Evolutionary conservation across 2,113 vertebrate species (phyloP).

Genomic region (Sitta europaea): DNA sequence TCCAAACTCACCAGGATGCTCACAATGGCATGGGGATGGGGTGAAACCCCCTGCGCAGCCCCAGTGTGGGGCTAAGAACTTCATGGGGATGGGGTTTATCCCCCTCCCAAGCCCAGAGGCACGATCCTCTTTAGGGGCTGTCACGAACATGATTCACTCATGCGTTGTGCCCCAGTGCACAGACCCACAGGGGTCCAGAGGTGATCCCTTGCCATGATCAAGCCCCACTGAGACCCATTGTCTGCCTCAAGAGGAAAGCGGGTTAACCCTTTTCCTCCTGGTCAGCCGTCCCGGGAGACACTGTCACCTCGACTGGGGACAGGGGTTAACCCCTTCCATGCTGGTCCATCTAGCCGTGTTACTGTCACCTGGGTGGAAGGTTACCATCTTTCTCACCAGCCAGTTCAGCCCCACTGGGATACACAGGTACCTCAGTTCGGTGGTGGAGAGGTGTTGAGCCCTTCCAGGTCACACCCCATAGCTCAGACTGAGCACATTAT

Average conservation of each 20-base stretch:
- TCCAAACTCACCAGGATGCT: background rate
- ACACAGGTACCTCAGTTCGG: accelerated
- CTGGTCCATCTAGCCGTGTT: background rate
- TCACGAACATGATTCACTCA: background rate
- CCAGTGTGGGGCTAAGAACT: background rate
- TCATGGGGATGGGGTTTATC: background rate
- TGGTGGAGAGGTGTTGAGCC: background rate
- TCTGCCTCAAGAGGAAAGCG: accelerated
- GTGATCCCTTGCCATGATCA: background rate
- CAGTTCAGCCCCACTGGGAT: background rate
- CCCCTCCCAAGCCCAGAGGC: too few relatives aligned
- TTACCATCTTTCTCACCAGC: background rate
- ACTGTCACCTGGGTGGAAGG: background rate
- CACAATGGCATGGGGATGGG: background rate
- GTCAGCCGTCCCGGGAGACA: background rate
- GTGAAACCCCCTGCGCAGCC: background rate
- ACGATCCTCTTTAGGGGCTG: background rate
- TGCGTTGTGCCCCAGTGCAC: accelerated
- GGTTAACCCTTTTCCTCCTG: background rate
- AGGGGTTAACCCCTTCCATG: background rate
- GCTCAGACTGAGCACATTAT: background rate
- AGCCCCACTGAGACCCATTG: background rate
- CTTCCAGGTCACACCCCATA: background rate
- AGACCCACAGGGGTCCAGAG: background rate
- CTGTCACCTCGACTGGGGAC: background rate